Evolutionary conservation across 2,888 invertebrate genomes (phyloP), one percentile per base, ranked within the genome.

Genomic region (Sympetrum striolatum): DNA sequence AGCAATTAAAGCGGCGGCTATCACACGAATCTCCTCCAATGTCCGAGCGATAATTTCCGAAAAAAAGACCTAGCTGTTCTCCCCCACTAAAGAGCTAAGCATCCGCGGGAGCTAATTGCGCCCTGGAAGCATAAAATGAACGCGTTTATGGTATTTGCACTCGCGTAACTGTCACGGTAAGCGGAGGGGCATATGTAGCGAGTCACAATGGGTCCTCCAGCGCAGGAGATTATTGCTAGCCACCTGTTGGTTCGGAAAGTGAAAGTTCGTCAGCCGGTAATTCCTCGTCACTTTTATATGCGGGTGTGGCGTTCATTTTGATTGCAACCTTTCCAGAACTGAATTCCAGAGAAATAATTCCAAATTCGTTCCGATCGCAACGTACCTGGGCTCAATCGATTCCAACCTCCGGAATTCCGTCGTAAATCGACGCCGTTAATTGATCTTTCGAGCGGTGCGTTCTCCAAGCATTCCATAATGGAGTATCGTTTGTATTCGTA

Each of bases 221-320:
- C 25, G n/a, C 22, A 37, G 86, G 58, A 35, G 31, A 64, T 86
- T 86, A 37, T 12, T 86, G 64, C 58, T 39, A 15, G 58, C 60
- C 86, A 86, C 37, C 64, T 60, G 86, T 86, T 60, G n/a, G 64
- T 60, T 86, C 86, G 35, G 64, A 86, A 86, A 86, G 86, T 86
- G 86, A 86, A 86, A 86, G 86, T 86, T 64, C 22, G 58, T 58
- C 37, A 37, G 64, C 86, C 15, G n/a, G 86, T 64, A 37, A 64
- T 86, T 86, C 37, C 86, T 31, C 60, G 25, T 64, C 58, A 35
- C 58, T 82, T 82, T 82, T 82, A 82, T 82, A 82, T 82, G 82
- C 86, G 86, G 86, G 86, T 60, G 86, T 60, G 60, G 60, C 64
- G 37, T 60, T 58, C 86, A 39, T 86, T 86, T 86, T 64, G 15